Base-by-base conservation (phyloP, 2,797 vertebrate genomes). In the Allobates femoralis region DNA sequence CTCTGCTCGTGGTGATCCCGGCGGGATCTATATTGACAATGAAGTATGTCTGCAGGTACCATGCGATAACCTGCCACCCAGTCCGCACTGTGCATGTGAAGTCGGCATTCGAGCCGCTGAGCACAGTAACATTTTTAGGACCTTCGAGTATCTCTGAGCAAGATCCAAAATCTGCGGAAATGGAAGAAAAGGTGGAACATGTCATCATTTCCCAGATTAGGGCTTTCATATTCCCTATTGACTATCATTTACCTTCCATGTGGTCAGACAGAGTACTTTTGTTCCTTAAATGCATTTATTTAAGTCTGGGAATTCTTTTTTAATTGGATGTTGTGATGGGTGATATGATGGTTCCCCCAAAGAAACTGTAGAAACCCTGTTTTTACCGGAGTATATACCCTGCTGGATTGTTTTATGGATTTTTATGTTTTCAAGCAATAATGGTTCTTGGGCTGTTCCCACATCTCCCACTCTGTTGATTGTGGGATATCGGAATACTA, bases 81-180 rank as follows among this genome's bases (percentile, higher is more conserved):
- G 7, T 30, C 0, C 90, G 90, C 16, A 95, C 88, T 0, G 92
- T 95, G 89, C 95, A 96, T 78, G 91, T 94, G 90, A 96, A 96
- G 0, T 37, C 90, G 0, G 93, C 95, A 73, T 92, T 87, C 0
- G 89, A 91, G 74, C 94, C 94, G 76, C 34, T 81, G n/a, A 94
- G 90, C 1, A 90, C 93, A 0, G 94, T 94, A 21, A 84, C 73
- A 0, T 94, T 94, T 11, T 46, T 53, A 58, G 95, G 95, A 11
- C 94, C 93, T 23, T 84, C 89, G 34, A 92, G 6, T 80, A 95
- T 90, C 23, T 89, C 84, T 21, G 90, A 89, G 56, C 90, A 32
- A 30, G 85, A 92, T 19, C 88, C 91, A 79, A 84, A 87, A 79
- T 84, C 94, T 95, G 60, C 15, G 6, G 53, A 66, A 41, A 51